Evolutionary conservation across 2,113 vertebrate genomes (phyloP), one percentile per base, ranked within the genome.

Genomic region (Cryptomyrus ogoouensis): DNA sequence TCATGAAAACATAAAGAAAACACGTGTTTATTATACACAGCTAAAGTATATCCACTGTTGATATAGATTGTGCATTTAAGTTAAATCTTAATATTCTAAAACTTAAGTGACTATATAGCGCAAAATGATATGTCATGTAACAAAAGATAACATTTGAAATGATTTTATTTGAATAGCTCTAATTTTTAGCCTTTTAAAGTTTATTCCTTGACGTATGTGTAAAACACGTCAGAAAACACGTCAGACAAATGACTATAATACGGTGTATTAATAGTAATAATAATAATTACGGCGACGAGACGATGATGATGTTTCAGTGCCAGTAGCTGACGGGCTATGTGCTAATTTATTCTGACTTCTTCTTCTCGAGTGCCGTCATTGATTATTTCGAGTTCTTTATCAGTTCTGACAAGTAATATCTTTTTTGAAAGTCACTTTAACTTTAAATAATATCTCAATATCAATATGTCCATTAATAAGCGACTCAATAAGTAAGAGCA

Each of bases 311-410:
- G 90, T 95, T 93, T 93, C 92, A 93, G 93, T 74, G 88, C 93
- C 94, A 95, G 94, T 95, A 95, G 95, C 93, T 95, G 96, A 96
- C 96, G 94, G 96, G 95, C 95, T 95, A 96, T 94, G 94, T 94
- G 91, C 94, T 96, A 95, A 94, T 96, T 95, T 96, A 94, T 93
- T 94, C 94, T 89, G 35, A 88, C 94, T 95, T 91, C 86, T 93
- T 92, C 95, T 95, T 94, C 95, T 94, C 95, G 85, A 95, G 95
- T 95, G 95, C 94, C 93, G 94, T 94, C 91, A 77, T 90, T 92
- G 95, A 93, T 93, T 90, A 92, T 2, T 80, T 92, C 87, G 91
- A 88, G 39, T 74, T 87, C 90, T 92, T 92, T 94, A 95, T 96
- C 95, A 95, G 91, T 94, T 91, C 93, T 95, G 96, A 95, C 95